A percentile compares a stretch with the other conserved stretches of the same genome.
Conservation (phyloP, 2,797 vertebrate genomes). For the Peromyscus aztecus region DNA sequence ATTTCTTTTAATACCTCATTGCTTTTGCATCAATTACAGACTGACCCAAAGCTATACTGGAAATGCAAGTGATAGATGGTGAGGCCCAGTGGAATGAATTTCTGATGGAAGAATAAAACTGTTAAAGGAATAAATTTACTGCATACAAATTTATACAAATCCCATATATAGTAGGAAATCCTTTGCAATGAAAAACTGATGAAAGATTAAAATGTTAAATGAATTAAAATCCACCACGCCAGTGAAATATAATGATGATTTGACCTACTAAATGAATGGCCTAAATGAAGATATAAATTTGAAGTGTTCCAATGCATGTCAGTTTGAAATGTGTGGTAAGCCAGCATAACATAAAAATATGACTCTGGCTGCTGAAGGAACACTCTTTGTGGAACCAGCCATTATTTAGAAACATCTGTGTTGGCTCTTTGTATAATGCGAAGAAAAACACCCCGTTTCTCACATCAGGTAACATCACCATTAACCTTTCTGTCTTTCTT, state of each 20-base stretch:
- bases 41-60: constrained; percentile 88
- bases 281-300: constrained; percentile 84
- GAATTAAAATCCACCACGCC: constrained; percentile 87
- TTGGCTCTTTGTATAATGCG: constrained; percentile 50
- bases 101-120: constrained; percentile 91
- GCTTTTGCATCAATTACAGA: constrained; percentile 90
- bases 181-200: constrained; percentile 89
- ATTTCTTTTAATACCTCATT: constrained; percentile 89
- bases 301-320: constrained; percentile 82
- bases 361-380: constrained; percentile 76
- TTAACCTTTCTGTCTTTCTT: constrained; percentile 58
- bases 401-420: constrained; percentile 80
- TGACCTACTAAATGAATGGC: constrained; percentile 88
- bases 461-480: constrained; percentile 45
- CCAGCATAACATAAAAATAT: constrained; percentile 85
- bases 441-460: constrained; percentile 64
- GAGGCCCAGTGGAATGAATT: constrained; percentile 90
- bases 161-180: constrained; percentile 87
- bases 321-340: constrained; percentile 84
- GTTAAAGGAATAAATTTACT: constrained; percentile 90
- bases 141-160: constrained; percentile 90
- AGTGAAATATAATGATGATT: constrained; percentile 89
- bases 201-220: constrained; percentile 90
- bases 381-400: constrained; percentile 72
- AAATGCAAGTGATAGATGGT: constrained; percentile 88